Base-by-base conservation (phyloP, 2,888 invertebrate genomes). In the Mylabris sibirica region DNA sequence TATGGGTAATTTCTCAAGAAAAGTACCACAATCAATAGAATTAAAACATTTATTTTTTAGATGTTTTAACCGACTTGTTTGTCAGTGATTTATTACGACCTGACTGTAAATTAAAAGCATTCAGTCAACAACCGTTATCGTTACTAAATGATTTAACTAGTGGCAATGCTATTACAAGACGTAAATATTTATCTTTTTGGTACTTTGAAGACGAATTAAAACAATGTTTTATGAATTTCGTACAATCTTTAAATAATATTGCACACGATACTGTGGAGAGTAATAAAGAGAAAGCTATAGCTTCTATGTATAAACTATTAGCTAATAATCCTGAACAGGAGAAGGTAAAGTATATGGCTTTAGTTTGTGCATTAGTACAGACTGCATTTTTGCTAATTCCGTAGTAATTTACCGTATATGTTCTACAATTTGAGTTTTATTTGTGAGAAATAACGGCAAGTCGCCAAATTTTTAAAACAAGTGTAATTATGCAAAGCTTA, bases 191-290 rank as follows among this genome's bases (percentile, higher is more conserved):
- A 17, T 89, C 92, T 11, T 84, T 90, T 66, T 99, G 98, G 97
- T 90, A 92, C 79, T 98, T 92, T 84, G 99, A 99, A 83, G 93
- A 93, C 80, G 92, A 94, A 78, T 84, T 99, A 1, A 96, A 95
- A 82, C 90, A 92, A 73, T 86, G 82, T n/a, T 87, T 86, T 71
- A 76, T 86, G 75, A 87, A 87, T 1, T 96, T 93, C 81, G 87
- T 96, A 9, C 87, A 90, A 64, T 89, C 92, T 0, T 78, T 97
- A 59, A 91, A 92, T 79, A 88, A 87, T 60, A 90, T 94, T 69
- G 91, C 93, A 0, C 91, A 92, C 67, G 95, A 96, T 79, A 90
- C 92, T 0, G 90, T 96, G 0, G 93, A 94, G 65, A 88, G 90
- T 0, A 92, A 93, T 75, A 93, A 94, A 80, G 92, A 93, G 81